Evolutionary conservation across 1,140 invertebrate species (phyloP).

Genomic region (Apis laboriosa): DNA sequence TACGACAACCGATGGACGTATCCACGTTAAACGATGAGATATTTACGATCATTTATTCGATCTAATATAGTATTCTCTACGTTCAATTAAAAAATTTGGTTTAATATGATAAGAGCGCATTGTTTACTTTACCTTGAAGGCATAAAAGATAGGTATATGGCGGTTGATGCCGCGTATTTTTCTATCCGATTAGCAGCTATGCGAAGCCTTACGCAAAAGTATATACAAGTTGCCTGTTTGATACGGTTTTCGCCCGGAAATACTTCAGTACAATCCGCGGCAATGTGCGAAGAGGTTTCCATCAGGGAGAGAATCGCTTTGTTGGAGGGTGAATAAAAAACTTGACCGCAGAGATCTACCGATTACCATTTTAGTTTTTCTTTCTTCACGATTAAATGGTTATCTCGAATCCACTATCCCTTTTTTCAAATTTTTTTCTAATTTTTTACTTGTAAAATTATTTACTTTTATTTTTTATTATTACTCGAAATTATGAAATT

Average conservation of each 20-base stretch:
- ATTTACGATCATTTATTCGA: no score
- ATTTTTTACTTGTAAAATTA: no score
- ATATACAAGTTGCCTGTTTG: constrained; percentile 73
- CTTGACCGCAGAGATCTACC: background rate
- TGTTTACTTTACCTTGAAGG: constrained; percentile 53
- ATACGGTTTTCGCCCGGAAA: constrained; percentile 64
- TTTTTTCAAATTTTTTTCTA: no score
- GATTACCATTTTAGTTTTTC: no score
- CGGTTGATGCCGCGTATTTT: constrained; percentile 49
- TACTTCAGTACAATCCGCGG: constrained; percentile 50
- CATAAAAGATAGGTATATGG: constrained; percentile 20
- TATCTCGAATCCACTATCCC: background rate
- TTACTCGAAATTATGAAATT: no score
- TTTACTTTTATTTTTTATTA: no score
- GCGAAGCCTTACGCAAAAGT: constrained; percentile 76
- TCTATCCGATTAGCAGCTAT: constrained; percentile 76
- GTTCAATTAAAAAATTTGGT: background rate
- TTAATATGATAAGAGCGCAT: constrained; percentile 26
- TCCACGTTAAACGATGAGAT: background rate
- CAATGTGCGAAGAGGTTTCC: constrained; percentile 71
- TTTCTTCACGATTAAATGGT: background rate
- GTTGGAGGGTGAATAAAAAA: constrained; percentile 74
- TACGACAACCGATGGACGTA: background rate
- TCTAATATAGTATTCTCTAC: no score
- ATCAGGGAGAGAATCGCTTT: constrained; percentile 73